Conservation (phyloP, 2,797 vertebrate genomes). For the Morelia viridis region DNA sequence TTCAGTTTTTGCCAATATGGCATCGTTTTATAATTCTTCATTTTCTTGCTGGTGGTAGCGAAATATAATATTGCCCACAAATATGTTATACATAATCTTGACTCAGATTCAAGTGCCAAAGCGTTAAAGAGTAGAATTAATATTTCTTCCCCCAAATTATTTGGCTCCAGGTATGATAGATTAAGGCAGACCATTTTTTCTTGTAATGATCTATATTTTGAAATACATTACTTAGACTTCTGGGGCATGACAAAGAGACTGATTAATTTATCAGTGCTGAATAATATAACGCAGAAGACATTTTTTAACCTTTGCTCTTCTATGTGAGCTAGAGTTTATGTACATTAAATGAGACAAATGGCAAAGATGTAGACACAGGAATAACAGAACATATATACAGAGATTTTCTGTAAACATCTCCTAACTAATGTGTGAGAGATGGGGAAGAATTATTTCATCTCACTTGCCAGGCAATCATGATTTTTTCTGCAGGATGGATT, state of each 20-base stretch:
- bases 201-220: conserved; percentile 59
- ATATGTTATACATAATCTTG: background rate
- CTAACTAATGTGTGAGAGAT: background rate
- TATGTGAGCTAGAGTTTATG: conserved; percentile 53
- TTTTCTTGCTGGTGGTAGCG: background rate
- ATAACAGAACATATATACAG: background rate
- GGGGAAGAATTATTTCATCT: background rate
- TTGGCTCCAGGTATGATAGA: conserved; percentile 50
- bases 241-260: conserved; percentile 61
- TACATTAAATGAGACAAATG: conserved; percentile 2
- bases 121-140: conserved; percentile 39
- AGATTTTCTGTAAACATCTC: background rate
- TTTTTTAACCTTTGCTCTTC: conserved; percentile 53
- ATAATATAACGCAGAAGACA: conserved; percentile 60
- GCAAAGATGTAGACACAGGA: background rate
- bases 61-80: background rate
- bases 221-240: conserved; percentile 68
- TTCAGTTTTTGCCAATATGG: too few relatives aligned
- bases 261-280: conserved; percentile 63
- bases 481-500: background rate
- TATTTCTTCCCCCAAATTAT: conserved; percentile 6
- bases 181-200: conserved; percentile 55
- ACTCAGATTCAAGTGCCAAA: conserved; percentile 26
- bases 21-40: background rate
- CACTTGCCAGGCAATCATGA: background rate